A percentile compares a stretch with the other conserved stretches of the same genome.
phyloP scores from a whole-genome alignment of 2,888 invertebrate genomes.

The Tachina grossa region DNA sequence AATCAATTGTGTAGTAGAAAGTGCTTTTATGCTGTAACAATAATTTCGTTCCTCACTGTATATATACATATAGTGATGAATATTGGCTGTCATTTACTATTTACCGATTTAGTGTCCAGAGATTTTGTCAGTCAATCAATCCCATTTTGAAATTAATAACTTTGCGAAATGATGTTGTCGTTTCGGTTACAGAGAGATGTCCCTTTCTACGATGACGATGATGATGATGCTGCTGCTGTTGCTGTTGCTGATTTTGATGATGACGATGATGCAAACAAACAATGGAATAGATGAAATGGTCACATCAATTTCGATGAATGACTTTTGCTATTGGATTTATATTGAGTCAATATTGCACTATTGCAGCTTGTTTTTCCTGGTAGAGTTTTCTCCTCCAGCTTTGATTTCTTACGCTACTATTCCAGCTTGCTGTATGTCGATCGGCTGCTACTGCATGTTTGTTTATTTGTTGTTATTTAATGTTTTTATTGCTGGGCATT shows the following conservation, averaged over 20 bases:
- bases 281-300: conserved; percentile 53
- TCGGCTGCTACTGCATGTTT: background rate
- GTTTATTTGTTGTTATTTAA: conserved; percentile 42
- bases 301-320: conserved; percentile 47
- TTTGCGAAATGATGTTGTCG: conserved; percentile 73
- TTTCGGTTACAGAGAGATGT: conserved; percentile 51
- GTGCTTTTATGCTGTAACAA: no score
- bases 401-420: conserved; percentile 58
- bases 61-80: conserved; percentile 39
- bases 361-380: conserved; percentile 14
- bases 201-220: conserved; percentile 31
- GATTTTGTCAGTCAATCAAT: conserved; percentile 79
- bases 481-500: conserved; percentile 67
- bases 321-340: conserved; percentile 49
- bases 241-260: conserved; percentile 13
- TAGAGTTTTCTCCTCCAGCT: conserved; percentile 28
- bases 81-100: conserved; percentile 68
- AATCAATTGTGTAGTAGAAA: no score
- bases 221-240: background rate
- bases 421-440: background rate
- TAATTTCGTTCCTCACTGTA: no score
- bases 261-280: conserved; percentile 1
- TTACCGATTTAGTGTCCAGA: conserved; percentile 72
- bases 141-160: conserved; percentile 78
- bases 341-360: conserved; percentile 46